Conservation (phyloP, 64 coral and sea anemone species). For the Dendrophyllia cribrosa region DNA sequence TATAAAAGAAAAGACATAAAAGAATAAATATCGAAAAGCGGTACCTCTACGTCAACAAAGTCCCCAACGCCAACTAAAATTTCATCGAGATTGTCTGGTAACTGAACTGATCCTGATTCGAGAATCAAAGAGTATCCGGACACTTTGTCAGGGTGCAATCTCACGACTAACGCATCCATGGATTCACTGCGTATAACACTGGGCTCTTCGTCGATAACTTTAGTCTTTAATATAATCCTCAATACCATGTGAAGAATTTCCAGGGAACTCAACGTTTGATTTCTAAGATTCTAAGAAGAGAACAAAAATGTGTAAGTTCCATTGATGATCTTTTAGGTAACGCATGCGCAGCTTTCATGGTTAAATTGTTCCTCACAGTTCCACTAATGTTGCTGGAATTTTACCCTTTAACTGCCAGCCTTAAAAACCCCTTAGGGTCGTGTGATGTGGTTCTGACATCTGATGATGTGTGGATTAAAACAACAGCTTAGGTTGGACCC, state of each 20-base stretch:
- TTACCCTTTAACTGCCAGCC: too few relatives aligned
- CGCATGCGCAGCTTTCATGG: too few relatives aligned
- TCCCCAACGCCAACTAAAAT: neutral
- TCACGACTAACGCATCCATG: neutral
- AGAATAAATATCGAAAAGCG: neutral
- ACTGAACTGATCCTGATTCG: neutral
- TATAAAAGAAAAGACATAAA: too few relatives aligned
- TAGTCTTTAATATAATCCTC: neutral
- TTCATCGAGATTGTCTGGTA: neutral
- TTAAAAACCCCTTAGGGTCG: too few relatives aligned
- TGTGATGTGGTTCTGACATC: too few relatives aligned
- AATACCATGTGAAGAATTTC: neutral
- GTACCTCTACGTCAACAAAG: neutral
- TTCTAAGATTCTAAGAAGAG: too few relatives aligned
- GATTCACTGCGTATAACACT: neutral
- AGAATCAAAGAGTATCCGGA: neutral
- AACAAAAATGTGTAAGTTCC: too few relatives aligned
- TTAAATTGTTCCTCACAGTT: too few relatives aligned
- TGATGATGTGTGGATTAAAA: too few relatives aligned
- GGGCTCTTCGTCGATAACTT: neutral
- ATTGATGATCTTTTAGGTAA: too few relatives aligned
- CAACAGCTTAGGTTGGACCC: too few relatives aligned
- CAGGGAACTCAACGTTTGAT: neutral
- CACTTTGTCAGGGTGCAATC: neutral
- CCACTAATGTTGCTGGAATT: too few relatives aligned